These are phyloP conservation scores for Physeter macrocephalus DNA, from an alignment of 2,113 vertebrate genomes.

Conservation along the genomic window DNA sequence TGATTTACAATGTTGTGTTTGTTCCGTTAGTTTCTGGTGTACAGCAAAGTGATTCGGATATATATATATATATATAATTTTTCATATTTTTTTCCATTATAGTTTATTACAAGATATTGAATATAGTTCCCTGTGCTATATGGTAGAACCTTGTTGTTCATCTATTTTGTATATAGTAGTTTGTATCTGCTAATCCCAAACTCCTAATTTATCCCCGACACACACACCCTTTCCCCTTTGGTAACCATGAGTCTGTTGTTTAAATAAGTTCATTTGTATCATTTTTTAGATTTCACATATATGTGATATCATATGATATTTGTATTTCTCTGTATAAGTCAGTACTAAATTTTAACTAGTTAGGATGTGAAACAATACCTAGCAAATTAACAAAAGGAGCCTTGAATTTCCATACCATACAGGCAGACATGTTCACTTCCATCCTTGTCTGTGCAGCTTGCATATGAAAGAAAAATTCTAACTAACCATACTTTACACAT, in stretches of 20 bases:
- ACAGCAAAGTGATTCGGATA: not conserved
- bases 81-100: not conserved
- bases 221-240: not conserved
- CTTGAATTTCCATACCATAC: not conserved
- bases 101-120: not conserved
- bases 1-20: not conserved
- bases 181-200: not conserved
- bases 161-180: too few relatives aligned
- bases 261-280: not conserved
- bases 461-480: not conserved
- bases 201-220: not conserved
- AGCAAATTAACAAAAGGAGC: not conserved
- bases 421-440: not conserved
- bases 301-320: not conserved
- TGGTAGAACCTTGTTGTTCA: too few relatives aligned
- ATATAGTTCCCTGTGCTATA: too few relatives aligned
- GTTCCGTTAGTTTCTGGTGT: not conserved
- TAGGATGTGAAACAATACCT: not conserved
- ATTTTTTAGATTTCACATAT: not conserved
- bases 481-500: not conserved
- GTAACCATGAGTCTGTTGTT: not conserved
- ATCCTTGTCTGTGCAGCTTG: not conserved
- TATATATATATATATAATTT: not conserved
- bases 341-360: conserved; percentile 30
- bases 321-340: not conserved